A percentile compares a stretch with the other conserved stretches of the same genome.
phyloP scores from a whole-genome alignment of 2,797 vertebrate species.

The Rhinogobio ventralis region DNA sequence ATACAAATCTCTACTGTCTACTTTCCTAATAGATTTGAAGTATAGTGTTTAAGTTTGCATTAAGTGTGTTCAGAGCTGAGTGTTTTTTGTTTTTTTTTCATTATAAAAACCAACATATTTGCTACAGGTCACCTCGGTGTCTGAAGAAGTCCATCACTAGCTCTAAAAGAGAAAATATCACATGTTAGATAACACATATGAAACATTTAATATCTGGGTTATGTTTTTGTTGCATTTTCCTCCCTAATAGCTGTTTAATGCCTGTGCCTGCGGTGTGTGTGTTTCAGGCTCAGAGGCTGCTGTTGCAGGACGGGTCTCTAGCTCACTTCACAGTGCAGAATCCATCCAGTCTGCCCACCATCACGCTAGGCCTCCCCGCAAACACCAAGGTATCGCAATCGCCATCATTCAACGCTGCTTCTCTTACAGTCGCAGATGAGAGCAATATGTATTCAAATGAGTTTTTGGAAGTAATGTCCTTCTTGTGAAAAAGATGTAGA shows the following conservation, averaged over 20 bases:
- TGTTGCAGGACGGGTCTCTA: constrained; percentile 84
- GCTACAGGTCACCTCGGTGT: not conserved
- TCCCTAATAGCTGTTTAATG: not conserved
- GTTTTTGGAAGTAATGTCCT: not conserved
- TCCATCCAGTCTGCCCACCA: constrained; percentile 85
- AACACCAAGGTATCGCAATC: constrained; percentile 82
- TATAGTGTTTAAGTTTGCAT: not conserved
- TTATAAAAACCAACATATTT: not conserved
- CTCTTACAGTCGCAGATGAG: not conserved
- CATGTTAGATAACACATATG: not conserved
- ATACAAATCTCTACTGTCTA: not conserved
- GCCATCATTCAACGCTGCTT: not conserved
- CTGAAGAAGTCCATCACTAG: not conserved
- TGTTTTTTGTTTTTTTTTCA: not conserved
- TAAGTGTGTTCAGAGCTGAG: not conserved
- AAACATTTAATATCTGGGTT: not conserved
- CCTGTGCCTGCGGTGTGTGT: constrained; percentile 42
- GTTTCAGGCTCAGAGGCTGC: constrained; percentile 75
- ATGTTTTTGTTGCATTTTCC: not conserved
- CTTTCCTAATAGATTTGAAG: not conserved
- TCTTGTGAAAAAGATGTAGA: not conserved
- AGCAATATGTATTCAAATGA: no score
- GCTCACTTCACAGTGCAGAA: constrained; percentile 85
- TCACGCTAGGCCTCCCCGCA: constrained; percentile 90
- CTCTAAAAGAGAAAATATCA: not conserved